These are phyloP conservation scores for Hydra vulgaris DNA, from an alignment of 30 jellyfish, hydroid and myxozoan genomes.

Conservation along the genomic window DNA sequence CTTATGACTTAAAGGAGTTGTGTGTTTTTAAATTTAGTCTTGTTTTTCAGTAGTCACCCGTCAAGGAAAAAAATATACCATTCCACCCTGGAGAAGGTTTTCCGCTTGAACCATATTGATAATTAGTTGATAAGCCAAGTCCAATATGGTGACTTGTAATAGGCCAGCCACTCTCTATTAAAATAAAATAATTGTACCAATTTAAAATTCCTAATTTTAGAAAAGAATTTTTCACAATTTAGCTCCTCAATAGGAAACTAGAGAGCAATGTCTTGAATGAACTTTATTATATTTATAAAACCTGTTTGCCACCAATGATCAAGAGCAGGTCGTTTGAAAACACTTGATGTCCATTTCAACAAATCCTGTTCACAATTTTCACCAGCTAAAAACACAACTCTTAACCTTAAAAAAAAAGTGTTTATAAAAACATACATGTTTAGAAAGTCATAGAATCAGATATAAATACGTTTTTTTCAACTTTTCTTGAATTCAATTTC, in stretches of 20 bases:
- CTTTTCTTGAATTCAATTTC: no score
- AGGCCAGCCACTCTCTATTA: constrained; percentile 92
- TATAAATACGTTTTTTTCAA: no score
- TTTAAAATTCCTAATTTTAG: neutral
- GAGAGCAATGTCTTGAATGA: no score
- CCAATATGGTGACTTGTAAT: constrained; percentile 84
- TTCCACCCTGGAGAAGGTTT: constrained; percentile 94
- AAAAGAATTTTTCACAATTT: no score
- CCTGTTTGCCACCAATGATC: constrained; percentile 99
- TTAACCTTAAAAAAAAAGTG: constrained; percentile 32
- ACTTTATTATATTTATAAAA: neutral
- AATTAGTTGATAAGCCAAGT: constrained; percentile 69
- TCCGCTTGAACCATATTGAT: constrained; percentile 63
- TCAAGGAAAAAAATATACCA: no score
- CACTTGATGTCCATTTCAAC: constrained; percentile 61
- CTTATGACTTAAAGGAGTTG: no score
- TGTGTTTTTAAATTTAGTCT: no score
- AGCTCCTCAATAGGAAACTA: no score
- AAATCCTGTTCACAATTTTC: constrained; percentile 76
- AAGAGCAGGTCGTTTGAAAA: constrained; percentile 57
- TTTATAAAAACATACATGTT: no score
- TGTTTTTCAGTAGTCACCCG: no score
- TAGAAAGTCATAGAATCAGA: neutral
- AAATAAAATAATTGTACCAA: neutral
- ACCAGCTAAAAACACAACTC: constrained; percentile 78